These are phyloP conservation scores for Tipula helvola DNA, from an alignment of 2,888 invertebrate species.

Conservation along the genomic window DNA sequence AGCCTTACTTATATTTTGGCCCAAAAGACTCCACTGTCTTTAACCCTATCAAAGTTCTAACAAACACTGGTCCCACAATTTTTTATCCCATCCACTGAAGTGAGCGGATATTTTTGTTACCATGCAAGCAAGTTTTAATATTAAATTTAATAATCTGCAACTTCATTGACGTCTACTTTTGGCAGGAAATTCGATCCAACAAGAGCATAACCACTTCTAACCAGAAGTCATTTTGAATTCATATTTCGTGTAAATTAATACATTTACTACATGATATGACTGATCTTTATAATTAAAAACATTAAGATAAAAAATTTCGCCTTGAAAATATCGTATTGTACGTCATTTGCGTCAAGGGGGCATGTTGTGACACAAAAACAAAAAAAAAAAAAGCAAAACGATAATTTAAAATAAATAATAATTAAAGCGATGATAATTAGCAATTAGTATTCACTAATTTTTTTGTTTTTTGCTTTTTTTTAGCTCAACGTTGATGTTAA, in stretches of 20 bases:
- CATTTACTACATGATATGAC: neutral
- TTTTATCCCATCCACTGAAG: no score
- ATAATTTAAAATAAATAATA: neutral
- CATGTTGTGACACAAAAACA: neutral
- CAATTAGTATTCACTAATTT: neutral
- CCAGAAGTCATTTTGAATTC: neutral
- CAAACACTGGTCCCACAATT: no score
- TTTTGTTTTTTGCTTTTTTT: neutral
- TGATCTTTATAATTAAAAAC: no score
- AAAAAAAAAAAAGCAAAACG: neutral
- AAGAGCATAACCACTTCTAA: no score
- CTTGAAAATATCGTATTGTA: neutral
- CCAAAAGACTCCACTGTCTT: no score
- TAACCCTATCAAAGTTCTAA: no score
- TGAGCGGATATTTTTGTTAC: no score
- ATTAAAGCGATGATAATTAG: neutral
- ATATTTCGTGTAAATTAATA: neutral
- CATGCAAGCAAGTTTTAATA: no score
- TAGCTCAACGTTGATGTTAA: conserved; percentile 77
- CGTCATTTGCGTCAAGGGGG: neutral
- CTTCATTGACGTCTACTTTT: no score
- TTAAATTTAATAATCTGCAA: no score
- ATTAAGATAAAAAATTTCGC: neutral
- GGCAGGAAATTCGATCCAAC: no score
- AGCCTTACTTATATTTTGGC: no score